phyloP scores from a whole-genome alignment of 2,888 invertebrate species.

The Diaprepes abbreviatus region DNA sequence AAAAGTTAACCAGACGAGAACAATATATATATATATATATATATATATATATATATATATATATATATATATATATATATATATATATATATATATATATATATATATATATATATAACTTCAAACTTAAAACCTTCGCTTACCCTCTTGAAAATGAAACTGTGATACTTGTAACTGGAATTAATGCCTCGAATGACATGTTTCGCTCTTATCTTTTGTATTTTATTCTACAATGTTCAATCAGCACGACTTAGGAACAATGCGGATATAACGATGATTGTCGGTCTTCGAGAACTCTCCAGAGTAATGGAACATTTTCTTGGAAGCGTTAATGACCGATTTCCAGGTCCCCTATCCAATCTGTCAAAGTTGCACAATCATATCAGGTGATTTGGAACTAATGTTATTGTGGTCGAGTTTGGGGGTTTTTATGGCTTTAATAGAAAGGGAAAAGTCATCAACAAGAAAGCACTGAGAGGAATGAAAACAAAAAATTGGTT shows the following conservation, averaged over 20 bases:
- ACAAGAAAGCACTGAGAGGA: slow-evolving; percentile 2
- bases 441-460: slow-evolving; percentile 33
- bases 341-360: slow-evolving; percentile 60
- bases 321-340: slow-evolving; percentile 64
- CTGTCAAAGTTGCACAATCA: slow-evolving; percentile 63
- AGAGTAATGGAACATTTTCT: slow-evolving; percentile 66
- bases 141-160: not conserved
- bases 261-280: slow-evolving; percentile 67
- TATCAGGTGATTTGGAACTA: slow-evolving; percentile 58
- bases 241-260: slow-evolving; percentile 62
- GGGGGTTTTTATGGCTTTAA: slow-evolving; percentile 41
- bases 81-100: too few species aligned
- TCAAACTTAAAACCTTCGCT: not conserved
- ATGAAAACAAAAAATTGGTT: not conserved
- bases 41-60: too few species aligned
- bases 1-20: too few species aligned
- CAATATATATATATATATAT: too few species aligned
- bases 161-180: slow-evolving; percentile 65
- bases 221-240: slow-evolving; percentile 57
- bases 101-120: not conserved
- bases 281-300: slow-evolving; percentile 64
- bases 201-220: slow-evolving; percentile 61
- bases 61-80: too few species aligned
- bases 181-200: slow-evolving; percentile 63
- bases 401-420: slow-evolving; percentile 53